phyloP scores from a whole-genome alignment of 2,797 vertebrate genomes.

The Cetoscarus ocellatus region DNA sequence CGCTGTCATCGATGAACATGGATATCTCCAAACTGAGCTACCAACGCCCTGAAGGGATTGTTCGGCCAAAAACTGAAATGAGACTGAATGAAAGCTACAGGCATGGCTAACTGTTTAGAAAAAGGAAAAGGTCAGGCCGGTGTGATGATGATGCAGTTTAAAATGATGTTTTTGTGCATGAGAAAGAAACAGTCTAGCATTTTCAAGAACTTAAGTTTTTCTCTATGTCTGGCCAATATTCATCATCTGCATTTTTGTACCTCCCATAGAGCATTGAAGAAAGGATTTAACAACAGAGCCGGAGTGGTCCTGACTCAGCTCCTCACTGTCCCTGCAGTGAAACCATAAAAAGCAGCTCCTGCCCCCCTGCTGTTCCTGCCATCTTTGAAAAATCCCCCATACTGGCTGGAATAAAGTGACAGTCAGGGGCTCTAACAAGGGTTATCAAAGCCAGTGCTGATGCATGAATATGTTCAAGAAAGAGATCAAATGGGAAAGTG shows the following conservation, averaged over 20 bases:
- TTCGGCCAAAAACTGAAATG: background rate
- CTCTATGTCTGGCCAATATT: background rate
- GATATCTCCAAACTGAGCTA: too few species aligned
- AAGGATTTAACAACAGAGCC: constrained; percentile 22
- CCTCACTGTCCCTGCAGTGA: constrained; percentile 11
- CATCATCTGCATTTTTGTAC: constrained; percentile 23
- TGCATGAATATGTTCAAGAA: constrained; percentile 34
- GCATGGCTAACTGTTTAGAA: background rate
- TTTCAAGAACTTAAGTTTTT: constrained; percentile 6
- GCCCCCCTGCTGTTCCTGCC: constrained; percentile 33
- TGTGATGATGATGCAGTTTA: background rate
- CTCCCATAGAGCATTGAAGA: background rate
- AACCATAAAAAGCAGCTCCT: constrained; percentile 26
- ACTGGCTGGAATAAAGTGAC: constrained; percentile 26
- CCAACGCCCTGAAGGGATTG: too few species aligned
- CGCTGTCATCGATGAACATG: too few species aligned
- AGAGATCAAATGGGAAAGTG: constrained; percentile 35
- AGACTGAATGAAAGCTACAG: background rate
- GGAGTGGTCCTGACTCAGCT: constrained; percentile 33
- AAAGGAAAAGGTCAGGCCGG: background rate
- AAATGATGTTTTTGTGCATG: background rate
- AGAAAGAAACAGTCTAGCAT: constrained; percentile 2
- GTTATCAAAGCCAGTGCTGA: constrained; percentile 53
- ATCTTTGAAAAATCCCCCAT: constrained; percentile 32
- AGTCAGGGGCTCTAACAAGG: constrained; percentile 19